Evolutionary conservation across 2,113 vertebrate species (phyloP).

Genomic region (Acanthisitta chloris): DNA sequence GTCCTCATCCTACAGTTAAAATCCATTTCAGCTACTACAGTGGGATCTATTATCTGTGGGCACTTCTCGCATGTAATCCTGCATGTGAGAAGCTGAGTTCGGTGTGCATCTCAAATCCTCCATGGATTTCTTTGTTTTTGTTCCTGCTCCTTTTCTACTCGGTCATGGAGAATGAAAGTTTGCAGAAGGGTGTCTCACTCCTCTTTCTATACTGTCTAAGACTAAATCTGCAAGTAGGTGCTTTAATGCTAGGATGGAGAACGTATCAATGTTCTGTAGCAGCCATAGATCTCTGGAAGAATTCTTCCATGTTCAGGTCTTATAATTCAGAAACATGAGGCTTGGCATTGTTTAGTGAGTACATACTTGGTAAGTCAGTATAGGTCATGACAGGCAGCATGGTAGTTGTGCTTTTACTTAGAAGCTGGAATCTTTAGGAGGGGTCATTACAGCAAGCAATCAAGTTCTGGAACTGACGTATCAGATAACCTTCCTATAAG

Average conservation of each 20-base stretch:
- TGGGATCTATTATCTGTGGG: not conserved
- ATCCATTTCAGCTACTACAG: not conserved
- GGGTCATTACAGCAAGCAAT: not conserved
- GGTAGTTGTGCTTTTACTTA: not conserved
- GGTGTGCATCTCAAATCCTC: not conserved
- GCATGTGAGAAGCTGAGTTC: not conserved
- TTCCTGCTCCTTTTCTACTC: not conserved
- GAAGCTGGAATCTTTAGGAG: not conserved
- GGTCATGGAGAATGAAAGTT: not conserved
- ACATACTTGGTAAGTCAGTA: not conserved
- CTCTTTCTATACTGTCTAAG: not conserved
- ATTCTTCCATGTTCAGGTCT: not conserved
- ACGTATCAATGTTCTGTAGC: not conserved
- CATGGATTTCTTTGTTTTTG: not conserved
- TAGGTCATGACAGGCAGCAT: not conserved
- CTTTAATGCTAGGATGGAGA: not conserved
- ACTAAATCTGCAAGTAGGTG: not conserved
- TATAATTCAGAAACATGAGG: not conserved
- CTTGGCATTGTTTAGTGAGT: not conserved
- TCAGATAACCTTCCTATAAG: not conserved
- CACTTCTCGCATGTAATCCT: not conserved
- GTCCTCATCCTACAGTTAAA: not conserved
- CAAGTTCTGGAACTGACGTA: not conserved
- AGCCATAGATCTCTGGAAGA: not conserved
- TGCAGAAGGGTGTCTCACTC: not conserved